Conservation (phyloP, 2,797 vertebrate genomes). For the Rhinatrema bivittatum region DNA sequence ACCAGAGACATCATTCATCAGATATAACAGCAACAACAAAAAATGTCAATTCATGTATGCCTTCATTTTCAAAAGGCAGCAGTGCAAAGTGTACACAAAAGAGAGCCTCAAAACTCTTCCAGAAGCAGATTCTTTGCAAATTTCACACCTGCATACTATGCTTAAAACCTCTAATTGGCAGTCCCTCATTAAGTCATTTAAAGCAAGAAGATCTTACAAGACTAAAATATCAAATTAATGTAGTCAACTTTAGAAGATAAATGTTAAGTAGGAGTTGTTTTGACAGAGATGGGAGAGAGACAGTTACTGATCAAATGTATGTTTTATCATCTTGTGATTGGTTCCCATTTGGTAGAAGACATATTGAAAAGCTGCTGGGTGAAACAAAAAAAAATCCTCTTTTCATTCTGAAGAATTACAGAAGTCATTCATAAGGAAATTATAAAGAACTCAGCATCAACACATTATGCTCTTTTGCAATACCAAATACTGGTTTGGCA, state of each 20-base stretch:
- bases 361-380: not conserved
- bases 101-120: not conserved
- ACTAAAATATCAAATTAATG: not conserved
- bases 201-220: not conserved
- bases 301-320: not conserved
- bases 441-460: too few relatives aligned
- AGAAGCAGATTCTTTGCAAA: not conserved
- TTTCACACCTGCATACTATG: not conserved
- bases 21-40: not conserved
- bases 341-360: not conserved
- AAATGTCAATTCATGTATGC: not conserved
- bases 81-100: not conserved
- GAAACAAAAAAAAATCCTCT: too few relatives aligned
- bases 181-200: slow-evolving; percentile 2
- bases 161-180: slow-evolving; percentile 11
- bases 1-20: not conserved
- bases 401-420: too few relatives aligned
- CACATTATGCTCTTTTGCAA: too few relatives aligned
- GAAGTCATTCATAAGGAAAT: too few relatives aligned
- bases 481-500: too few relatives aligned
- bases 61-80: too few relatives aligned
- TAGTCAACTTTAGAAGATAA: not conserved
- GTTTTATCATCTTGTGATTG: not conserved
- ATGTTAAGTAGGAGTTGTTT: not conserved
- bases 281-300: not conserved